Percentiles rank a stretch among this genome's conserved stretches.
Conservation (phyloP, 2,797 vertebrate species). For the Microchirus variegatus region DNA sequence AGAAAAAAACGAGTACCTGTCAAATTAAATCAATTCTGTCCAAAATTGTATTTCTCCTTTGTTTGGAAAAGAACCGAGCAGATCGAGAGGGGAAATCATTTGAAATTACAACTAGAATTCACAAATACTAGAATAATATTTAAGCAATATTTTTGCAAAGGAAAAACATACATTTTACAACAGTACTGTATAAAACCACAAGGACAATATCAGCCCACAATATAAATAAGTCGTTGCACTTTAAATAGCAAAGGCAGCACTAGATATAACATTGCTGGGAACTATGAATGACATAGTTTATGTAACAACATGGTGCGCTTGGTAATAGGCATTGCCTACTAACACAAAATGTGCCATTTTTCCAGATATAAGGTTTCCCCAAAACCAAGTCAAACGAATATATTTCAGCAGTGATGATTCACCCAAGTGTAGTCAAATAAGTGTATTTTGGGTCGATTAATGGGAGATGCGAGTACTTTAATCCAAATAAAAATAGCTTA, state of each 20-base stretch:
- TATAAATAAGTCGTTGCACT: conserved; percentile 65
- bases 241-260: conserved; percentile 41
- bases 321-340: conserved; percentile 6
- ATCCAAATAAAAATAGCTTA: not conserved
- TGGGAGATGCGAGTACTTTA: not conserved
- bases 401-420: conserved; percentile 20
- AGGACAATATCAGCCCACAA: conserved; percentile 36
- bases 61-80: no score
- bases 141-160: conserved; percentile 44
- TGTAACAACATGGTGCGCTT: conserved; percentile 21
- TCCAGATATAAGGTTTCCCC: conserved; percentile 5
- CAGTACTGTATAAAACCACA: conserved; percentile 53
- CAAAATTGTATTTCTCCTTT: no score
- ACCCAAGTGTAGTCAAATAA: conserved; percentile 13
- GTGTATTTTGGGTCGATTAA: conserved; percentile 26
- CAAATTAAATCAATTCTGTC: no score
- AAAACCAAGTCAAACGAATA: conserved; percentile 8
- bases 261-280: conserved; percentile 16
- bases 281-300: conserved; percentile 9
- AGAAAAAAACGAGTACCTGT: no score
- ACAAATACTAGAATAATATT: conserved; percentile 40
- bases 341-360: conserved; percentile 27
- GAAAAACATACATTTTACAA: conserved; percentile 39
- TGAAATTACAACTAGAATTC: conserved; percentile 43
- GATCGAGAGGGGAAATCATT: not conserved